A percentile compares a stretch with the other conserved stretches of the same genome.
Conservation (phyloP, 1,140 invertebrate species). For the Megathymus violae region DNA sequence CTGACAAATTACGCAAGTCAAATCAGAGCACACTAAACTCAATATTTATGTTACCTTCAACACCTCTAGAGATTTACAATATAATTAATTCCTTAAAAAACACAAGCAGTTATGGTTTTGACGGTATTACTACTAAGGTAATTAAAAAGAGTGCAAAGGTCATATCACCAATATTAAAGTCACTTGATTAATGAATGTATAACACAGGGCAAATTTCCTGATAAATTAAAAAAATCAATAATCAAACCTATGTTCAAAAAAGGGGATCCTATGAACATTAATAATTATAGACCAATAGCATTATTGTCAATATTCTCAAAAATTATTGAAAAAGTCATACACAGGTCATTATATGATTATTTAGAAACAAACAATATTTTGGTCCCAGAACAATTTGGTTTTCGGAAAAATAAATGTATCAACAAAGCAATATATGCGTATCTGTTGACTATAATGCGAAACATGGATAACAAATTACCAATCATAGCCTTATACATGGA, state of each 20-base stretch:
- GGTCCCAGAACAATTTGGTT: background rate
- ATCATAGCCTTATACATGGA: background rate
- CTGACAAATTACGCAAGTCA: too few species aligned
- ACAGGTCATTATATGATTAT: background rate
- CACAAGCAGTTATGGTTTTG: background rate
- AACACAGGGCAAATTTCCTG: background rate
- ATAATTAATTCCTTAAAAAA: background rate
- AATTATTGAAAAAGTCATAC: conserved; percentile 17
- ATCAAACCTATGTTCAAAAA: background rate
- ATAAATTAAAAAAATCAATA: background rate
- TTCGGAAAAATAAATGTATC: background rate
- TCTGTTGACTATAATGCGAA: background rate
- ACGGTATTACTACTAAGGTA: background rate
- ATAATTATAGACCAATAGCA: background rate
- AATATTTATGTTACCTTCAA: background rate
- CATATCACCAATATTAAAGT: background rate
- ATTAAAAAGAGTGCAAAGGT: background rate
- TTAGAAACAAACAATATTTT: background rate
- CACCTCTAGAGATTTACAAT: background rate
- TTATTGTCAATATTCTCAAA: background rate
- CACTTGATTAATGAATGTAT: background rate
- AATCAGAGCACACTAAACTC: background rate
- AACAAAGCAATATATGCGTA: background rate
- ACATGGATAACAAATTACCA: background rate
- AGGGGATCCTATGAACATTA: background rate